Conservation (phyloP, 2,797 vertebrate species). For the Trachops cirrhosus region DNA sequence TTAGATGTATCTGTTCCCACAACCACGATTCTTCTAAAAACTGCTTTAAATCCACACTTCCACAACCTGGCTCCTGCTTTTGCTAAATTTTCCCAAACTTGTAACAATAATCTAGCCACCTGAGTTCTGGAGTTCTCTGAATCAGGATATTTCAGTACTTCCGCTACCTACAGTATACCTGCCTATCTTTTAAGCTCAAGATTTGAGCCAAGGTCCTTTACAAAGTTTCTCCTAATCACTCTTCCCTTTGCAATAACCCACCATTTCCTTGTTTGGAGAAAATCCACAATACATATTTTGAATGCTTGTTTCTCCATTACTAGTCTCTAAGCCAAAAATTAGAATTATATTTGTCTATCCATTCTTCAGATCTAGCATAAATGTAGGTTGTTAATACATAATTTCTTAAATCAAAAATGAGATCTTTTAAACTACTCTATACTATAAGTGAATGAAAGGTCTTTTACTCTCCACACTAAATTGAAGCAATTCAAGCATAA, state of each 20-base stretch:
- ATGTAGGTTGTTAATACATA: not conserved
- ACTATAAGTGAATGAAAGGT: not conserved
- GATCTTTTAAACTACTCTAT: not conserved
- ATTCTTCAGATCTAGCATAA: not conserved
- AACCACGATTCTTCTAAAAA: not conserved
- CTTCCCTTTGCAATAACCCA: not conserved
- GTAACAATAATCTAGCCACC: not conserved
- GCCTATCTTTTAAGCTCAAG: not conserved
- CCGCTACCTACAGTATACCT: not conserved
- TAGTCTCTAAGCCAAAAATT: not conserved
- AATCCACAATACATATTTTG: not conserved
- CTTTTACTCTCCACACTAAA: not conserved
- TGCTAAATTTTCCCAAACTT: not conserved
- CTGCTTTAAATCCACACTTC: not conserved
- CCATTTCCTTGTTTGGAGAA: not conserved
- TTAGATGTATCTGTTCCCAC: not conserved
- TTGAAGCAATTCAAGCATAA: not conserved
- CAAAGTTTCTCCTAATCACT: not conserved
- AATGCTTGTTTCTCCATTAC: not conserved
- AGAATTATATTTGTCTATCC: not conserved
- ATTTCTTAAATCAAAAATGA: not conserved
- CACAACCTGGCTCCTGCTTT: not conserved
- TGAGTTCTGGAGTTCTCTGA: not conserved
- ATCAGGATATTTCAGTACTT: not conserved
- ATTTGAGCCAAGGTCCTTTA: conserved; percentile 12